Evolutionary conservation across 2,797 vertebrate species (phyloP).

Genomic region (Gila robusta): DNA sequence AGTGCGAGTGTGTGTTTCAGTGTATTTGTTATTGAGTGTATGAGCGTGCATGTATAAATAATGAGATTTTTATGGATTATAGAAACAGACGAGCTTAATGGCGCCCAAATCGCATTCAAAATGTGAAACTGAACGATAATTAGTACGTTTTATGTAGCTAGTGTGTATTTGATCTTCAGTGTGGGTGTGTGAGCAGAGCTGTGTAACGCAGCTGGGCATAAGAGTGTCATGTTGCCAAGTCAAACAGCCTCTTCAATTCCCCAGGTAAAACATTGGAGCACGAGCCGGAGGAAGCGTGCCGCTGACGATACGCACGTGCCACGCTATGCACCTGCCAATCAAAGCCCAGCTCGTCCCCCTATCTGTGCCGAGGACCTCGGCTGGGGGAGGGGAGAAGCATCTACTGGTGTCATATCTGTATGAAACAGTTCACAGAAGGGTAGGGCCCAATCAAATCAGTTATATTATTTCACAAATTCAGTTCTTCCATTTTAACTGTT

Average conservation of each 20-base stretch:
- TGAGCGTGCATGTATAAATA: constrained; percentile 35
- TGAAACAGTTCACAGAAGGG: constrained; percentile 17
- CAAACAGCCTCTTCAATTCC: constrained; percentile 41
- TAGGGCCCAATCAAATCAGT: background rate
- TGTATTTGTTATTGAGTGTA: constrained; percentile 37
- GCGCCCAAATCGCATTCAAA: background rate
- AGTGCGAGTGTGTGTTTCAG: constrained; percentile 24
- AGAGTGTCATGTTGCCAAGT: constrained; percentile 50
- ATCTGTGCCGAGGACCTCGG: background rate
- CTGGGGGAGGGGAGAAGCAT: constrained; percentile 23
- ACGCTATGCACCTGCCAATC: constrained; percentile 57
- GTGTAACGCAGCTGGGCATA: constrained; percentile 2
- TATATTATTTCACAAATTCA: background rate
- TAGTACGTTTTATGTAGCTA: background rate
- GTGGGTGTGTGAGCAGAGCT: constrained; percentile 19
- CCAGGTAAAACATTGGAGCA: constrained; percentile 43
- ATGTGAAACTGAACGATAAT: constrained; percentile 10
- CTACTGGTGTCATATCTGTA: constrained; percentile 51
- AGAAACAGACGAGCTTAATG: background rate
- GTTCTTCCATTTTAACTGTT: background rate
- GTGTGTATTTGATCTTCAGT: background rate
- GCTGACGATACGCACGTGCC: constrained; percentile 35
- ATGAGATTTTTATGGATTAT: constrained; percentile 43
- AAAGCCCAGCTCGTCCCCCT: background rate
- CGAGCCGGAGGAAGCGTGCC: constrained; percentile 39